Conservation (phyloP, 2,113 vertebrate species). For the Scolopax mira region DNA sequence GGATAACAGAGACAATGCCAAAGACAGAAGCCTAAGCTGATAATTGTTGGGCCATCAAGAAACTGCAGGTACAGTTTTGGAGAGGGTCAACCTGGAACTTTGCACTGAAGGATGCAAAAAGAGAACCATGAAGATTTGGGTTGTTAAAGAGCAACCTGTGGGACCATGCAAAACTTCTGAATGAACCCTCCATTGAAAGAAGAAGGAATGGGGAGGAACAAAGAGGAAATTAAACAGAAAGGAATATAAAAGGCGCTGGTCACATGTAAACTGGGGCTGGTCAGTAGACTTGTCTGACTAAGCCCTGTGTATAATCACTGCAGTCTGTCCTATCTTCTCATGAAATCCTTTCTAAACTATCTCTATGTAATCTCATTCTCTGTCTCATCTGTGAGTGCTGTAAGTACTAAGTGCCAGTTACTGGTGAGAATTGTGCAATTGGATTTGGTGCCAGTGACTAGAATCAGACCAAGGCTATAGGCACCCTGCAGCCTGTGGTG, state of each 20-base stretch:
- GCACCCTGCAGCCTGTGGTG: too few species aligned
- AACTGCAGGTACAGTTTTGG: background rate
- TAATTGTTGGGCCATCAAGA: background rate
- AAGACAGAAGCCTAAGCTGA: background rate
- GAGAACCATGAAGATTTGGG: background rate
- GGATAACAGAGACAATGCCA: background rate
- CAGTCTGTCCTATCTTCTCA: background rate
- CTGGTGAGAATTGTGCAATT: background rate
- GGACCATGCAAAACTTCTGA: background rate
- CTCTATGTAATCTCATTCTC: background rate
- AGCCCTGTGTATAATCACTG: accelerated
- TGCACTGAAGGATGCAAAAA: background rate
- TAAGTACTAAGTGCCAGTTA: background rate
- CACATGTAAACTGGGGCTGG: accelerated
- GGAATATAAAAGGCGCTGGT: background rate
- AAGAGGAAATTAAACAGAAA: background rate
- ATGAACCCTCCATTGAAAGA: background rate
- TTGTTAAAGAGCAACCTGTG: background rate
- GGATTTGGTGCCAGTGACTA: background rate
- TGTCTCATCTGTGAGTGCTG: accelerated
- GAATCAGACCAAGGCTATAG: background rate
- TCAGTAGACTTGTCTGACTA: background rate
- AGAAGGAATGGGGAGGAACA: background rate
- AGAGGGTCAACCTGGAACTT: background rate
- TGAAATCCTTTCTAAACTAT: background rate